phyloP scores from a whole-genome alignment of 2,888 invertebrate genomes.

The Plutella xylostella region DNA sequence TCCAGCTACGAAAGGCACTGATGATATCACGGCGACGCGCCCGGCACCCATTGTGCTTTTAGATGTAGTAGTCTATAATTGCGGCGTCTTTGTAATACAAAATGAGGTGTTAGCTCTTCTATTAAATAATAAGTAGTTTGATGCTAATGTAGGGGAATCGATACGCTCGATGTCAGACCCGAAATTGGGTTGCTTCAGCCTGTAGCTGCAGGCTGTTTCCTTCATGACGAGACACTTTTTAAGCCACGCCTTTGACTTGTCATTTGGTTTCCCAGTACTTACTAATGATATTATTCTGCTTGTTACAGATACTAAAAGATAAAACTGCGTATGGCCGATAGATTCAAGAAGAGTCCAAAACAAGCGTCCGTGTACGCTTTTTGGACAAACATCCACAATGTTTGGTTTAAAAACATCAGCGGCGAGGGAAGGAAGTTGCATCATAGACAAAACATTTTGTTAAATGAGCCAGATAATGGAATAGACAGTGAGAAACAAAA shows the following conservation, averaged over 20 bases:
- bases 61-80: slow-evolving; percentile 59
- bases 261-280: slow-evolving; percentile 4
- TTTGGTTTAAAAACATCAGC: slow-evolving; percentile 27
- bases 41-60: slow-evolving; percentile 50
- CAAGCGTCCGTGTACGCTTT: slow-evolving; percentile 58
- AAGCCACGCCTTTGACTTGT: slow-evolving; percentile 2
- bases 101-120: slow-evolving; percentile 67
- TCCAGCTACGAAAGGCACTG: slow-evolving; percentile 29
- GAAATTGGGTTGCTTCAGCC: slow-evolving; percentile 30
- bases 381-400: slow-evolving; percentile 44
- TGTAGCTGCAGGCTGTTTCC: slow-evolving; percentile 1
- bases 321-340: slow-evolving; percentile 63
- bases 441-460: slow-evolving; percentile 23
- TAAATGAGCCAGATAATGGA: slow-evolving; percentile 20
- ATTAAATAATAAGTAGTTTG: slow-evolving; percentile 63
- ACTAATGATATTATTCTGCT: slow-evolving; percentile 24
- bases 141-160: slow-evolving; percentile 32
- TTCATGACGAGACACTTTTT: neutral
- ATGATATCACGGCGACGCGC: slow-evolving; percentile 62
- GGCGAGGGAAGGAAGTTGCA: neutral
- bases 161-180: slow-evolving; percentile 25
- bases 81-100: slow-evolving; percentile 63
- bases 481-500: slow-evolving; percentile 7
- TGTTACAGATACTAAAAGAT: slow-evolving; percentile 55
- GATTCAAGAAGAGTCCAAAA: slow-evolving; percentile 48